A percentile compares a stretch with the other conserved stretches of the same genome.
Conservation (phyloP, 2,888 invertebrate genomes). For the Harpagoxenus sublaevis region DNA sequence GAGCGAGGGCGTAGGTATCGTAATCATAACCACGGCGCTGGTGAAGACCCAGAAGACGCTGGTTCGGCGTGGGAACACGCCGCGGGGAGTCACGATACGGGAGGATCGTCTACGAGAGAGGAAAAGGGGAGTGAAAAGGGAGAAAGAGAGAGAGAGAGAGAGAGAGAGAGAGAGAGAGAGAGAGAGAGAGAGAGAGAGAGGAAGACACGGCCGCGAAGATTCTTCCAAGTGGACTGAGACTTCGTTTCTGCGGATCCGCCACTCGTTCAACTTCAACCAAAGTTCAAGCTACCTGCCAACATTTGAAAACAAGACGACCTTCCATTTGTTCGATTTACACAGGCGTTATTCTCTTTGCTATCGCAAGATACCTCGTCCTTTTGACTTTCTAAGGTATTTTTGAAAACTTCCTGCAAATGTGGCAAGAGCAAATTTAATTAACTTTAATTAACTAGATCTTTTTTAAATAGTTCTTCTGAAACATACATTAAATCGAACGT, state of each 20-base stretch:
- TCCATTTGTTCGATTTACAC: slow-evolving; percentile 21
- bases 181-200: neutral
- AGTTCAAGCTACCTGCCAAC: slow-evolving; percentile 41
- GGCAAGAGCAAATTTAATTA: slow-evolving; percentile 4
- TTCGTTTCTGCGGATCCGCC: slow-evolving; percentile 77
- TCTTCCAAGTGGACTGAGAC: slow-evolving; percentile 71
- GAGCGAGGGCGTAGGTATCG: slow-evolving; percentile 80
- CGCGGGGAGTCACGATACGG: slow-evolving; percentile 78
- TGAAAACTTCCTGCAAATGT: neutral
- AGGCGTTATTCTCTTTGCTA: neutral
- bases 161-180: no score
- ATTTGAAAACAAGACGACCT: slow-evolving; percentile 53
- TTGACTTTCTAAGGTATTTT: neutral
- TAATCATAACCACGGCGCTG: slow-evolving; percentile 79
- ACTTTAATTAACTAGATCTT: neutral
- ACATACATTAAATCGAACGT: neutral
- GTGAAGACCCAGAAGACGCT: slow-evolving; percentile 78
- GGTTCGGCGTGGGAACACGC: slow-evolving; percentile 83
- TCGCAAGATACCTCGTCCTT: neutral
- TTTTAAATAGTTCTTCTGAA: neutral
- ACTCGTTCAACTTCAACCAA: slow-evolving; percentile 73
- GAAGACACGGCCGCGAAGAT: slow-evolving; percentile 38
- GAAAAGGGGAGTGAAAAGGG: slow-evolving; percentile 1
- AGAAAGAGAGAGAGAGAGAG: neutral
- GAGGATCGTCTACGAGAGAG: slow-evolving; percentile 48